phyloP scores from a whole-genome alignment of 2,888 invertebrate genomes.

The Lacanobia wlatinum region DNA sequence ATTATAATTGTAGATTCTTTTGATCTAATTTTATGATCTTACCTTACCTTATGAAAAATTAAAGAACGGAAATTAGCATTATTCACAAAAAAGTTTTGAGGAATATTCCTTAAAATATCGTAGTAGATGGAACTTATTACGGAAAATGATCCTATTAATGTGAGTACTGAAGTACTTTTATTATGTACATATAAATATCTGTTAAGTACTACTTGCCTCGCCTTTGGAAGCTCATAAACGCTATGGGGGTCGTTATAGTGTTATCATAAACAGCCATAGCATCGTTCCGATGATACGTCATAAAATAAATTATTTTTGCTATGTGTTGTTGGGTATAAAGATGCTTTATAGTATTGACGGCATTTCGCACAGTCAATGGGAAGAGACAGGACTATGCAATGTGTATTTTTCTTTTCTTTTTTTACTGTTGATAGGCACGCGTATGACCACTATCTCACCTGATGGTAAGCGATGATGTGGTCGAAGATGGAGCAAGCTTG shows the following conservation, averaged over 20 bases:
- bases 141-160: constrained; percentile 23
- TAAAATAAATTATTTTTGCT: constrained; percentile 66
- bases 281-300: constrained; percentile 72
- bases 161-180: constrained; percentile 30
- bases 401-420: too few relatives aligned
- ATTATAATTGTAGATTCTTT: too few relatives aligned
- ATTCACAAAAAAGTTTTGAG: too few relatives aligned
- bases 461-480: too few relatives aligned
- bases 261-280: constrained; percentile 74
- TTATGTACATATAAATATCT: constrained; percentile 33
- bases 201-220: constrained; percentile 63
- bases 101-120: too few relatives aligned
- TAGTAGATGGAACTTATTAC: neutral
- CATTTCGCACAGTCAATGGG: too few relatives aligned
- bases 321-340: neutral
- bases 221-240: constrained; percentile 69
- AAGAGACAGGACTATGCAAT: neutral
- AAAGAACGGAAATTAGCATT: too few relatives aligned
- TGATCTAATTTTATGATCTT: too few relatives aligned
- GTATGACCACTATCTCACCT: too few relatives aligned
- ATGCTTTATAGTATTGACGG: neutral
- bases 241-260: constrained; percentile 70
- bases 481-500: too few relatives aligned
- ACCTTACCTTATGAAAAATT: too few relatives aligned
- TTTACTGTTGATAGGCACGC: too few relatives aligned